phyloP scores from a whole-genome alignment of 2,113 vertebrate genomes.

The Sturnira hondurensis region DNA sequence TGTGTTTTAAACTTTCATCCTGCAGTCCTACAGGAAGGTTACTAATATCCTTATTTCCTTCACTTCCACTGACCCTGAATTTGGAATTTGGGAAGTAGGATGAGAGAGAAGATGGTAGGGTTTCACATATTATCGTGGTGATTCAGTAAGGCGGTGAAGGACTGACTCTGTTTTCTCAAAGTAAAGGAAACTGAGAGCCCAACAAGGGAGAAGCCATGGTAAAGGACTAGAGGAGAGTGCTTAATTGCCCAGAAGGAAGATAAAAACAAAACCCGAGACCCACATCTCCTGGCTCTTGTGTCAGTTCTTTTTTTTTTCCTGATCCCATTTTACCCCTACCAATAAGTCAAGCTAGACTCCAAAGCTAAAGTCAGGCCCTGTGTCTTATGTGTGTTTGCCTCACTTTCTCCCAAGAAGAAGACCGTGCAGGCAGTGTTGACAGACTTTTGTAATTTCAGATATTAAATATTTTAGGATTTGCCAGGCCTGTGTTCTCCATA shows the following conservation, averaged over 20 bases:
- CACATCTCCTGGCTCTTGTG: background rate
- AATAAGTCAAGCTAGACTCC: background rate
- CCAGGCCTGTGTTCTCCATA: background rate
- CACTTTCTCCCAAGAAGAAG: background rate
- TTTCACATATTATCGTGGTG: background rate
- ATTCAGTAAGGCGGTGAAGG: background rate
- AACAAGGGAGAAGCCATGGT: background rate
- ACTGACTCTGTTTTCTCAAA: background rate
- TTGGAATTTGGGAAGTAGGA: background rate
- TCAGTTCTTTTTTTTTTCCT: background rate
- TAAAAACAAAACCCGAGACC: background rate
- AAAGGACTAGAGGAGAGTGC: background rate
- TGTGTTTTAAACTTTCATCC: background rate
- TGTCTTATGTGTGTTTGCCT: background rate
- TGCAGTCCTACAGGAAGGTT: background rate
- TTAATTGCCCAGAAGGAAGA: background rate
- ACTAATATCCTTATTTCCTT: background rate
- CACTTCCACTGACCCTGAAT: background rate
- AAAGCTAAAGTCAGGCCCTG: background rate
- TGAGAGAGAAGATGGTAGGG: background rate
- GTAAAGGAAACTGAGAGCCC: background rate
- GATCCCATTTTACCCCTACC: background rate
- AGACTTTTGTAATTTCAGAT: background rate
- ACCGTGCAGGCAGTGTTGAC: background rate
- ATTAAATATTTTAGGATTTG: background rate